Evolutionary conservation across 2,113 vertebrate genomes (phyloP).

Genomic region (Hippolais icterina): DNA sequence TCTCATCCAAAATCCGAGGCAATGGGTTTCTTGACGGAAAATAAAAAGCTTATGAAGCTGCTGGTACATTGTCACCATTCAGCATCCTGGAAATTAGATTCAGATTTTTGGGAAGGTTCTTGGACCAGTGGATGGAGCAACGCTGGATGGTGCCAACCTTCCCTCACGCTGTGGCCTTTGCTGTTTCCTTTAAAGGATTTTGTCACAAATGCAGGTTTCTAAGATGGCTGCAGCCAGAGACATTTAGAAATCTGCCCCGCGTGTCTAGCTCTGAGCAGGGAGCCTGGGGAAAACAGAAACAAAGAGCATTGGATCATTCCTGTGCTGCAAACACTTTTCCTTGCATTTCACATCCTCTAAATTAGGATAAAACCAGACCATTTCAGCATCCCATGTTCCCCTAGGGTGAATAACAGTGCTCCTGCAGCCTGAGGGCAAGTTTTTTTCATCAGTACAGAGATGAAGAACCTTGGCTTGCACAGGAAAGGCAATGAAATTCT

Average conservation of each 20-base stretch:
- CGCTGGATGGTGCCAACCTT: neutral
- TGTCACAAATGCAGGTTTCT: neutral
- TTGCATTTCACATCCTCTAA: neutral
- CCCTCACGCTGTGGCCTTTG: neutral
- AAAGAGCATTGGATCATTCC: neutral
- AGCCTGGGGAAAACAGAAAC: neutral
- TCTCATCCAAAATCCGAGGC: neutral
- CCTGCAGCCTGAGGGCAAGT: neutral
- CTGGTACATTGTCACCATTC: slow-evolving; percentile 42
- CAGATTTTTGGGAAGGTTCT: slow-evolving; percentile 56
- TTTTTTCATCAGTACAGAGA: neutral
- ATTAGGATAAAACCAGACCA: neutral
- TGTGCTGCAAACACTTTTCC: neutral
- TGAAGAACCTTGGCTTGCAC: neutral
- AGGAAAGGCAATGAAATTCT: neutral
- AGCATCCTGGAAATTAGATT: slow-evolving; percentile 43
- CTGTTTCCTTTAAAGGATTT: slow-evolving; percentile 23
- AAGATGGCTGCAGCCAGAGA: neutral
- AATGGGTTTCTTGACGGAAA: neutral
- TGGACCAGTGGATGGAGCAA: neutral
- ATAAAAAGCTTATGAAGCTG: slow-evolving; percentile 23
- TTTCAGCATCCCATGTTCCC: neutral
- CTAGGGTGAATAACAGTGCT: neutral
- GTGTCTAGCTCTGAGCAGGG: neutral
- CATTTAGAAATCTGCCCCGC: neutral